Conservation (phyloP, 2,888 invertebrate species). For the Caenorhabditis imperialis region DNA sequence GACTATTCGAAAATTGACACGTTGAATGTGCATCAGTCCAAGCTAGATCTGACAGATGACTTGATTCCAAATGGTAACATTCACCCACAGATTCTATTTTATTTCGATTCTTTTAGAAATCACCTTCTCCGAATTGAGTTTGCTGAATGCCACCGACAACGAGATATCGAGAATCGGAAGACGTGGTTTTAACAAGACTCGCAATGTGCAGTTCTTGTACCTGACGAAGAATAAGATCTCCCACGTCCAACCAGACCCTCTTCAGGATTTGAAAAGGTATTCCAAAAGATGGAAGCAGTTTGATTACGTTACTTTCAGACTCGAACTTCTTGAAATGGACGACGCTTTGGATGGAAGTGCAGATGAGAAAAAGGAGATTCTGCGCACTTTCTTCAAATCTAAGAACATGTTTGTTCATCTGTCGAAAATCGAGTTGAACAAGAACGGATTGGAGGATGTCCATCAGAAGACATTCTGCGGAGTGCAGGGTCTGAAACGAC, state of each 20-base stretch:
- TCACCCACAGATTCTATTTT: not conserved
- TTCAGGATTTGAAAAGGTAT: constrained; percentile 38
- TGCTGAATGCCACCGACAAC: constrained; percentile 61
- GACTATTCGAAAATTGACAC: constrained; percentile 31
- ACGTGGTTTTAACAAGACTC: constrained; percentile 61
- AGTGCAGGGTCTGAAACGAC: constrained; percentile 52
- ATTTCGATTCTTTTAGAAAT: constrained; percentile 12
- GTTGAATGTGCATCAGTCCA: constrained; percentile 33
- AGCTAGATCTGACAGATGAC: constrained; percentile 45
- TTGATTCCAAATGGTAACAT: constrained; percentile 30
- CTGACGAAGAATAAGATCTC: constrained; percentile 56
- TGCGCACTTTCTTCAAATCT: constrained; percentile 52
- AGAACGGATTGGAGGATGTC: constrained; percentile 50
- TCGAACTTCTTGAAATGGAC: constrained; percentile 59
- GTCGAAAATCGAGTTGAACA: constrained; percentile 54
- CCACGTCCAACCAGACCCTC: constrained; percentile 42
- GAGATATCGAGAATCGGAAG: constrained; percentile 58
- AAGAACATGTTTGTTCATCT: constrained; percentile 56
- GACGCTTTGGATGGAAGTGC: constrained; percentile 47
- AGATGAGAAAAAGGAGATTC: constrained; percentile 35
- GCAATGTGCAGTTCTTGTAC: constrained; percentile 62
- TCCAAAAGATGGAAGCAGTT: too few relatives aligned
- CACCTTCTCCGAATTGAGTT: constrained; percentile 41
- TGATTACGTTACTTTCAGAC: too few relatives aligned
- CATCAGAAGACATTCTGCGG: constrained; percentile 63